Conservation (phyloP, 2,113 vertebrate genomes). For the Notarius lentiginosus region DNA sequence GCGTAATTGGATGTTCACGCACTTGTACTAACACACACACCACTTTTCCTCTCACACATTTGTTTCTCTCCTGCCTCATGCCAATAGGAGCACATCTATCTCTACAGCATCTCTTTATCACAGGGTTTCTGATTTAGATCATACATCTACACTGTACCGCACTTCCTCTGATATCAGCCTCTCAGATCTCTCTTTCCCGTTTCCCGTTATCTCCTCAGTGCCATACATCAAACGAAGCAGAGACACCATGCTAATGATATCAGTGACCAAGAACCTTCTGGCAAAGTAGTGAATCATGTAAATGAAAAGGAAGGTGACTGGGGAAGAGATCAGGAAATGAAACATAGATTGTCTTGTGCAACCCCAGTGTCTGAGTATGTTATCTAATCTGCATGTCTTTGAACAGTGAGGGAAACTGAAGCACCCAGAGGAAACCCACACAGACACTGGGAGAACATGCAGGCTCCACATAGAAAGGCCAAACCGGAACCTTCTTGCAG, state of each 20-base stretch:
- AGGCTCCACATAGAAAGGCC: no score
- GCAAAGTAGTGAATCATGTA: slow-evolving; percentile 14
- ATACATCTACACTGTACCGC: slow-evolving; percentile 27
- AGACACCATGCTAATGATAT: slow-evolving; percentile 39
- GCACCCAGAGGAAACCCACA: no score
- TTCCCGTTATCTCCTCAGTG: slow-evolving; percentile 25
- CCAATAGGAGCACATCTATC: neutral
- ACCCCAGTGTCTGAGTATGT: no score
- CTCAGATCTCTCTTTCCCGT: slow-evolving; percentile 21
- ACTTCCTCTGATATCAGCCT: slow-evolving; percentile 36
- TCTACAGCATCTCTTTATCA: slow-evolving; percentile 21
- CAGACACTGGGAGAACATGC: no score
- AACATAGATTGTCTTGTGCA: neutral
- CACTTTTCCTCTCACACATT: neutral
- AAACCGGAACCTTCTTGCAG: no score
- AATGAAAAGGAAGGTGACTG: neutral
- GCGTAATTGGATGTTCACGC: neutral
- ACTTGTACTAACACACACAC: slow-evolving; percentile 18
- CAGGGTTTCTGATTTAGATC: slow-evolving; percentile 38
- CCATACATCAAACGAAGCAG: slow-evolving; percentile 36
- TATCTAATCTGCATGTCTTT: no score
- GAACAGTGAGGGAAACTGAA: no score
- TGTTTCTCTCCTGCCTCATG: neutral
- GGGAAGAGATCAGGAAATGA: slow-evolving; percentile 16
- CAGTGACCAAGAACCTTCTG: slow-evolving; percentile 31